Conservation (phyloP, 2,888 invertebrate genomes). For the Orthosia gothica region DNA sequence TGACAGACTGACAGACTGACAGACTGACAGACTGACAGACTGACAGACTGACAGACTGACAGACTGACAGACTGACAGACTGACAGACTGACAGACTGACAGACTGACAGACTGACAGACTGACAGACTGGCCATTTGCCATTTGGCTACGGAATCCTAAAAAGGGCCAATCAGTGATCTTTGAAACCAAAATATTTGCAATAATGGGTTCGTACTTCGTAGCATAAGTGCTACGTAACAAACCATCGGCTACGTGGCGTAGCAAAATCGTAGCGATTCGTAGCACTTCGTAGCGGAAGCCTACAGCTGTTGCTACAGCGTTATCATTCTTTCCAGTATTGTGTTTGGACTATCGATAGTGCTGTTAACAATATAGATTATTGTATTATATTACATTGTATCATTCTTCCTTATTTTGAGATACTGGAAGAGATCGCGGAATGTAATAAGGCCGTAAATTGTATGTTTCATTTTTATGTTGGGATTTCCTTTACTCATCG, state of each 20-base stretch:
- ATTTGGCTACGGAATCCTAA: too few species aligned
- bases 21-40: too few species aligned
- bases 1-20: too few species aligned
- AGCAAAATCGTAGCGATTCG: slow-evolving; percentile 27
- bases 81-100: too few species aligned
- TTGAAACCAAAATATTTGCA: slow-evolving; percentile 17
- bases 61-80: too few species aligned
- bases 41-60: too few species aligned
- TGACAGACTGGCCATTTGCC: too few species aligned
- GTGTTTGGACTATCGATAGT: slow-evolving; percentile 19
- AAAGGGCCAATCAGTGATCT: neutral
- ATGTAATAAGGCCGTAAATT: too few species aligned
- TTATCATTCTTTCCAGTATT: slow-evolving; percentile 36
- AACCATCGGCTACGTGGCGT: slow-evolving; percentile 45
- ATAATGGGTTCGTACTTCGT: slow-evolving; percentile 34
- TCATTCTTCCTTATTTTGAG: neutral
- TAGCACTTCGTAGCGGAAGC: slow-evolving; percentile 27
- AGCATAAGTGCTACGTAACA: slow-evolving; percentile 40
- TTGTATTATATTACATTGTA: neutral
- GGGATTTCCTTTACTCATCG: too few species aligned
- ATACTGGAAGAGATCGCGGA: too few species aligned
- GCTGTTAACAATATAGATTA: slow-evolving; percentile 21
- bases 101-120: too few species aligned
- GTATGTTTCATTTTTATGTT: too few species aligned
- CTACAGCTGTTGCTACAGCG: slow-evolving; percentile 57